These are phyloP conservation scores for Amphipyra berbera DNA, from an alignment of 2,888 invertebrate species.

Conservation along the genomic window DNA sequence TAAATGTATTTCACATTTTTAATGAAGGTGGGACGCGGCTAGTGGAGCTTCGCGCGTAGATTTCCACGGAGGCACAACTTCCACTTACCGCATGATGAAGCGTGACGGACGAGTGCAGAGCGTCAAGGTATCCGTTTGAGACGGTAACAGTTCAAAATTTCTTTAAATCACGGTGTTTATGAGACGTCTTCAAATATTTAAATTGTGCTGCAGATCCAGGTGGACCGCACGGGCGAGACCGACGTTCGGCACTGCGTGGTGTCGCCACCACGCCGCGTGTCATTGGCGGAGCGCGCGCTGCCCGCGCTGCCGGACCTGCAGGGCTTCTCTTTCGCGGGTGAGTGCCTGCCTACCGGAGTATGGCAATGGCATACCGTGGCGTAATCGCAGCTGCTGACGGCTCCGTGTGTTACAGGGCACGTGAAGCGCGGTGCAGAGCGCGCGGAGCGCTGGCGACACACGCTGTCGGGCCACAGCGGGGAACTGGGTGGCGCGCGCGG, in stretches of 20 bases:
- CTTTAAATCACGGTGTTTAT: no score
- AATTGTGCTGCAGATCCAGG: slow-evolving; percentile 62
- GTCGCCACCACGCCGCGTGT: slow-evolving; percentile 52
- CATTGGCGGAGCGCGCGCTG: slow-evolving; percentile 64
- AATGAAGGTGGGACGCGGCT: slow-evolving; percentile 74
- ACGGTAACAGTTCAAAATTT: not conserved
- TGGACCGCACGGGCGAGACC: slow-evolving; percentile 70
- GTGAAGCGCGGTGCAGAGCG: slow-evolving; percentile 51
- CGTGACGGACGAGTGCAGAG: slow-evolving; percentile 68
- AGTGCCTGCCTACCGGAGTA: slow-evolving; percentile 6
- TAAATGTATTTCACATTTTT: no score
- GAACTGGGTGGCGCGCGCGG: slow-evolving; percentile 74
- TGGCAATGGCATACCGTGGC: no score
- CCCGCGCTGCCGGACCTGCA: slow-evolving; percentile 76
- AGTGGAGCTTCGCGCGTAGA: slow-evolving; percentile 76
- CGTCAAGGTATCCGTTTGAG: slow-evolving; percentile 62
- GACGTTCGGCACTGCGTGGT: slow-evolving; percentile 69
- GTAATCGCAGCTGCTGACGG: slow-evolving; percentile 5
- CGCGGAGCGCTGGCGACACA: slow-evolving; percentile 72
- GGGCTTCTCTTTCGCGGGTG: slow-evolving; percentile 75
- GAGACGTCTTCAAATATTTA: no score
- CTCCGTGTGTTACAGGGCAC: slow-evolving; percentile 15
- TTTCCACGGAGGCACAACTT: slow-evolving; percentile 74
- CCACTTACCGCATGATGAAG: slow-evolving; percentile 66
- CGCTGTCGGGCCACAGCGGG: slow-evolving; percentile 65